phyloP scores from a whole-genome alignment of 2,113 vertebrate species.

The Chaetorhynchus papuensis region DNA sequence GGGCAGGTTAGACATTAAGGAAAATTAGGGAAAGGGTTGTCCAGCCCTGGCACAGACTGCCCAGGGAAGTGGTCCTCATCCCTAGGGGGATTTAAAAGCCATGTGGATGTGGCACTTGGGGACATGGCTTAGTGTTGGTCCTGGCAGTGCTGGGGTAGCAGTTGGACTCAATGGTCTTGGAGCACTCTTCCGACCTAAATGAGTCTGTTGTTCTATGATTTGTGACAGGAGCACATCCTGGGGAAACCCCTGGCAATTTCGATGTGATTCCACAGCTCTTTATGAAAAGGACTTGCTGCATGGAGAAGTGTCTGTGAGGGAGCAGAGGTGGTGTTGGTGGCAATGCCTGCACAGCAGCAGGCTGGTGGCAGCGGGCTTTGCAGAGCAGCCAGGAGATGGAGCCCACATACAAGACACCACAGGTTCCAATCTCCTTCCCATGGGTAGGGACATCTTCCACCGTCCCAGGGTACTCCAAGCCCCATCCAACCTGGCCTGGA shows the following conservation, averaged over 20 bases:
- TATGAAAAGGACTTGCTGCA: not conserved
- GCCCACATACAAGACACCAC: not conserved
- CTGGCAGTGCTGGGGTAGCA: not conserved
- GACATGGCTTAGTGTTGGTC: not conserved
- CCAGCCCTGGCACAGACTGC: not conserved
- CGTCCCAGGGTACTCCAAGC: not conserved
- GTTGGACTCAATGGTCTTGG: not conserved
- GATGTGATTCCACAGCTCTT: not conserved
- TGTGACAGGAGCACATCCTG: not conserved
- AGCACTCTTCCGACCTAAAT: not conserved
- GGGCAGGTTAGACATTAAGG: fast-evolving
- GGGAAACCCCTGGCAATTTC: not conserved
- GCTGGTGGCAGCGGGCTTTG: not conserved
- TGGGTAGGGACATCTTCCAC: not conserved
- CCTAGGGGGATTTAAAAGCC: not conserved
- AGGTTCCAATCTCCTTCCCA: not conserved
- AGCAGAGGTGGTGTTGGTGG: not conserved
- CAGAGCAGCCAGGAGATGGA: conserved; percentile 47
- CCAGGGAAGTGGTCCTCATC: not conserved
- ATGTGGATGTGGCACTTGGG: not conserved
- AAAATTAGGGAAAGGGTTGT: not conserved
- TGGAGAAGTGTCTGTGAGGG: not conserved
- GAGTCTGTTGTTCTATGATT: not conserved
- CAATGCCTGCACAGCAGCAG: not conserved
- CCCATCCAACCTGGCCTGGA: not conserved